Evolutionary conservation across 92 coral and sea anemone genomes (phyloP).

Genomic region (Chrysogorgia sp.): DNA sequence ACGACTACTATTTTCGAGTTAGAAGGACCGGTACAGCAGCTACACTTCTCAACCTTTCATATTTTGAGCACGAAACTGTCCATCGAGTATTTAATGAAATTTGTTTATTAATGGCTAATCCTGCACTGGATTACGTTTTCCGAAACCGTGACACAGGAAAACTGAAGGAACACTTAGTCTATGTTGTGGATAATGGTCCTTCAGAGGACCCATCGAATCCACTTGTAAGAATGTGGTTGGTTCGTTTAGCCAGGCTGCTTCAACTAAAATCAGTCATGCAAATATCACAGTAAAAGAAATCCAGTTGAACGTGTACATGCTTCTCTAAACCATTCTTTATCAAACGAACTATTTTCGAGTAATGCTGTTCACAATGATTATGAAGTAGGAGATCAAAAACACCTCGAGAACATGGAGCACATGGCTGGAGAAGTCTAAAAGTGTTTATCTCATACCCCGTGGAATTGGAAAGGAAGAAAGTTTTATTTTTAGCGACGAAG

Average conservation of each 20-base stretch:
- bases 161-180: conserved; percentile 60
- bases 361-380: conserved; percentile 40
- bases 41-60: no score
- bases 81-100: conserved; percentile 60
- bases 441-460: conserved; percentile 32
- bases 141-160: conserved; percentile 67
- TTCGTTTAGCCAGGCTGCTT: conserved; percentile 32
- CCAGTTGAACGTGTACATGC: conserved; percentile 65
- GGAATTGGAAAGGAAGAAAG: conserved; percentile 37
- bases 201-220: conserved; percentile 58
- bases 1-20: not conserved
- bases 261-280: conserved; percentile 26
- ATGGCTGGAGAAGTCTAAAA: conserved; percentile 44
- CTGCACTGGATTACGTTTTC: conserved; percentile 56
- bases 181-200: conserved; percentile 75
- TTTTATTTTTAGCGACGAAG: conserved; percentile 53
- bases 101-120: conserved; percentile 48
- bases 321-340: not conserved
- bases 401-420: conserved; percentile 56
- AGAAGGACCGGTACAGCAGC: conserved; percentile 70
- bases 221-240: conserved; percentile 56
- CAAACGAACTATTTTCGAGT: conserved; percentile 56
- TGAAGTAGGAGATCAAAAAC: conserved; percentile 42
- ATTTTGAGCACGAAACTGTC: conserved; percentile 64
- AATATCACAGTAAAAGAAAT: no score